These are phyloP conservation scores for Tigriopus japonicus DNA, from an alignment of 1,140 invertebrate genomes.

Conservation along the genomic window DNA sequence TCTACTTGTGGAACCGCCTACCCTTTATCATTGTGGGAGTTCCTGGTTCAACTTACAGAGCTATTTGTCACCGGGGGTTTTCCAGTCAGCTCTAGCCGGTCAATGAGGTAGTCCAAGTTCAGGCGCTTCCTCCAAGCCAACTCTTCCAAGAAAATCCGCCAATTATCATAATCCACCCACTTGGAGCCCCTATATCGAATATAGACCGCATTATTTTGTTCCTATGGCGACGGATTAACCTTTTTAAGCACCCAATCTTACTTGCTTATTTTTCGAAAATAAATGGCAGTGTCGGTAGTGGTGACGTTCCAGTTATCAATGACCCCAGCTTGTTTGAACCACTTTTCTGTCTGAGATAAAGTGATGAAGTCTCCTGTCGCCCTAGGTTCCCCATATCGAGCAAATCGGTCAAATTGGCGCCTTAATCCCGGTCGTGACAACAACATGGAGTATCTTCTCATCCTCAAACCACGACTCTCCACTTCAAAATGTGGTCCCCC, in stretches of 20 bases:
- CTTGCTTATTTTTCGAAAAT: conserved; percentile 11
- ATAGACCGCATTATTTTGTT: too few relatives aligned
- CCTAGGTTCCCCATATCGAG: conserved; percentile 3
- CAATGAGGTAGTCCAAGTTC: not conserved
- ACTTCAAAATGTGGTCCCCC: too few relatives aligned
- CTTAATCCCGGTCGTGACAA: not conserved
- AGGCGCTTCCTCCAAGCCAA: conserved; percentile 6
- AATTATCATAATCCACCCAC: conserved; percentile 1
- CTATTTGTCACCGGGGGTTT: not conserved
- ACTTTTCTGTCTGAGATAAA: conserved; percentile 12
- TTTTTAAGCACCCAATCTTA: not conserved
- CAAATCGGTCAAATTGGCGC: not conserved
- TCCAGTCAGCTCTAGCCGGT: conserved; percentile 4
- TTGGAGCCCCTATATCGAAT: conserved; percentile 9
- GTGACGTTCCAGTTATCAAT: conserved; percentile 13
- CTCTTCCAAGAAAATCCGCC: conserved; percentile 12
- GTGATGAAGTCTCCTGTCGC: not conserved
- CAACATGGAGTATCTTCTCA: not conserved
- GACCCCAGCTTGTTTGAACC: conserved; percentile 12
- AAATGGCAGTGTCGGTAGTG: conserved; percentile 15
- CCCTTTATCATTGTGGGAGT: too few relatives aligned
- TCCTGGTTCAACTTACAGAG: too few relatives aligned
- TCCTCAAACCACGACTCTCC: too few relatives aligned
- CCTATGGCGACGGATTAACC: too few relatives aligned
- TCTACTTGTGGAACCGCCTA: too few relatives aligned